These are phyloP conservation scores for Polylopha cassiicola DNA, from an alignment of 2,888 invertebrate species.

Conservation along the genomic window DNA sequence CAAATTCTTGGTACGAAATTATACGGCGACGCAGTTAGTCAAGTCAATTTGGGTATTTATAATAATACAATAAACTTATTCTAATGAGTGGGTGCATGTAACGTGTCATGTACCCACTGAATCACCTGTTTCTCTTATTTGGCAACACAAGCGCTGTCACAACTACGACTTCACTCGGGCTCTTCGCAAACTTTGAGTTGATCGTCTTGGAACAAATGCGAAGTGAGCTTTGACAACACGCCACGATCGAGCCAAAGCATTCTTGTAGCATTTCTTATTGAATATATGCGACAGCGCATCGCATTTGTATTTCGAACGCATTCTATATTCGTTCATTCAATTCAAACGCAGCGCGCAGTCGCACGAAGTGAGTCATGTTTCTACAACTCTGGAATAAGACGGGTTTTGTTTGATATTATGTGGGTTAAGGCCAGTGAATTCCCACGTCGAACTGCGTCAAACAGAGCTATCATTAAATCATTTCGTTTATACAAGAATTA, in stretches of 20 bases:
- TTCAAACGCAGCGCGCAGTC: conserved; percentile 7
- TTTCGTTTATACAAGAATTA: no score
- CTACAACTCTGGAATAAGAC: conserved; percentile 1
- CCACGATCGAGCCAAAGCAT: not conserved
- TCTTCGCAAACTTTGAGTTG: no score
- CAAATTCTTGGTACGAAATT: no score
- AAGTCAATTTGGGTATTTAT: conserved; percentile 24
- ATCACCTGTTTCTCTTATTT: conserved; percentile 19
- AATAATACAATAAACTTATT: conserved; percentile 27
- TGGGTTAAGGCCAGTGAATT: conserved; percentile 29
- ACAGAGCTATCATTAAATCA: no score
- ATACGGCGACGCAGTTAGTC: no score
- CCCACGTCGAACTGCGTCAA: conserved; percentile 4
- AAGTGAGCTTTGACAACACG: not conserved
- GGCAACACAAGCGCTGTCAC: not conserved
- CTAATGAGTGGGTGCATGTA: conserved; percentile 23
- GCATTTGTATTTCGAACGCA: conserved; percentile 32
- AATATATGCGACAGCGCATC: conserved; percentile 35
- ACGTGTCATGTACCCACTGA: conserved; percentile 16
- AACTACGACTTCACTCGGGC: conserved; percentile 2
- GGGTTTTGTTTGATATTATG: conserved; percentile 19
- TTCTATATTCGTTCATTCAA: conserved; percentile 34
- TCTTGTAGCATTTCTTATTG: conserved; percentile 15
- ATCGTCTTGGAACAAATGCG: not conserved
- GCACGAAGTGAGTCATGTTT: conserved; percentile 12